Evolutionary conservation across 2,797 vertebrate genomes (phyloP), one percentile per base, ranked within the genome.

Genomic region (Eulemur albifrons): DNA sequence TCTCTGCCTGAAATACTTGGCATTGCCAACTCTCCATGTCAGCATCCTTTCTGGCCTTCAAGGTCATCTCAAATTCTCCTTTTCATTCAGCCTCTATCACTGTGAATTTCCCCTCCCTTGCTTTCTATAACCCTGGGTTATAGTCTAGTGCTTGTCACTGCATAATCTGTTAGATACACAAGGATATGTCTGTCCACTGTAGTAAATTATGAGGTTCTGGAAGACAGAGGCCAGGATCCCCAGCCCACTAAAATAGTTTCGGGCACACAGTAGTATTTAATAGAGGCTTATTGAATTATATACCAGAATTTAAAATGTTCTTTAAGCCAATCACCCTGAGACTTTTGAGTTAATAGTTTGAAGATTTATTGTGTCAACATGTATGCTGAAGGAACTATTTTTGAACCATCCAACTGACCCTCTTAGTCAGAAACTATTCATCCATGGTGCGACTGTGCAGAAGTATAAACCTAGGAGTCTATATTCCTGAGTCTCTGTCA

Each of bases 401-500:
- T 85, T 87, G 54, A 89, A 69, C 27, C 57, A 80, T 91, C 35
- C 59, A 85, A 72, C 40, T 83, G 82, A 87, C 79, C 43, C 17
- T 95, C 25, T 93, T 70, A 59, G 25, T 84, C 35, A 52, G 40
- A 97, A 96, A 90, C 45, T 25, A 81, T 61, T 87, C 25, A 67
- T 18, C 57, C 75, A n/a, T 65, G 3, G 25, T 67, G 27, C 5
- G 59, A 57, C 50, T 27, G 72, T 67, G 65, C 45, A 92, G 32
- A 18, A 81, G 4, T 72, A 57, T n/a, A 83, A 85, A 80, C 38
- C 40, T 81, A 63, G 25, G 7, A 54, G 9, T 94, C 32, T 76
- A 70, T 3, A 38, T 92, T 17, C n/a, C 30, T 20, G 40, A 67
- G 7, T 92, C 15, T 75, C 35, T 97, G 63, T 95, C 88, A 94